Base-by-base conservation (phyloP, 2,888 invertebrate genomes). In the Perizoma affinitatum region DNA sequence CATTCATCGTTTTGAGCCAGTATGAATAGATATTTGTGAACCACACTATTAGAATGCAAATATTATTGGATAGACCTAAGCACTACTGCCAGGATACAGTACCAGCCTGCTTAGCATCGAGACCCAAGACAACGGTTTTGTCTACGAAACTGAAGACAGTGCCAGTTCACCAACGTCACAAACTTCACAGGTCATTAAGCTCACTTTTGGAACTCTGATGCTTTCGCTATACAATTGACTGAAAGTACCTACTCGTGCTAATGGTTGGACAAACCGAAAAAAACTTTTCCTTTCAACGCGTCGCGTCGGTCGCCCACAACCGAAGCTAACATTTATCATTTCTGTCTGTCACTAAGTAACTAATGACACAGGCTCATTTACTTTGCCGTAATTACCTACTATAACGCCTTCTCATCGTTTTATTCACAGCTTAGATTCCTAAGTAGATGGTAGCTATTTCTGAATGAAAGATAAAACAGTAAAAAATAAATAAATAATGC, bases 261-360 rank as follows among this genome's bases (percentile, higher is more conserved):
- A 71, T 65, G 69, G 69, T 55, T 63, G 63, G 65, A 68, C 62
- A 66, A 61, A 66, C 66, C 62, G 62, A 64, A 71, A 69, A n/a
- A 67, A 71, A 69, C 51, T 61, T 69, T 72, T 70, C 66, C 68
- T 61, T 67, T 63, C 58, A 60, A 53, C 53, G 57, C 63, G 60
- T 58, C 58, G 54, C 60, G 38, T 38, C 38, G 4, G 38, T 62
- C 71, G 63, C 57, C 57, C 56, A 59, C 65, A 64, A 57, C 63
- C 58, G 66, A 67, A 71, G 66, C 66, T 65, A 67, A 65, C 73
- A 76, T 76, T 75, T 72, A 68, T 72, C 70, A 70, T 70, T 64
- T 68, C 61, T 55, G 58, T 69, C 70, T 67, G 67, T 67, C 69
- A 65, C 65, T 61, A 58, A 45, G 63, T 69, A 69, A 72, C 67